Conservation (phyloP, 2,113 vertebrate species). For the Agapornis roseicollis region DNA sequence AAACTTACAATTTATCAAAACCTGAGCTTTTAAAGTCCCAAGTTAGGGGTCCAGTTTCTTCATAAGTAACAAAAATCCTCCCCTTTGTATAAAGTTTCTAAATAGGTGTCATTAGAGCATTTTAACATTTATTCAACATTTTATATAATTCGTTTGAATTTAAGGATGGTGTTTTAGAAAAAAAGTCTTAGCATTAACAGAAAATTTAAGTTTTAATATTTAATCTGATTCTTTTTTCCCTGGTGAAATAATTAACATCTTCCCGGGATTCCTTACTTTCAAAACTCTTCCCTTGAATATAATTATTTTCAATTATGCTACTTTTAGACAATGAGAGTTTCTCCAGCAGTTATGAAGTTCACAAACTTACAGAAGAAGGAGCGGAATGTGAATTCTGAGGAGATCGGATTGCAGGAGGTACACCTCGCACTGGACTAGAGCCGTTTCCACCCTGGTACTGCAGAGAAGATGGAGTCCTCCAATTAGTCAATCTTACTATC, state of each 20-base stretch:
- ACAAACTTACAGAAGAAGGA: constrained; percentile 88
- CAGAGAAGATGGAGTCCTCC: neutral
- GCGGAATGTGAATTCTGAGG: constrained; percentile 97
- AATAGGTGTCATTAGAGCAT: neutral
- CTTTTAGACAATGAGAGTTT: neutral
- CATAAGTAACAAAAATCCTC: neutral
- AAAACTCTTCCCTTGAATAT: neutral
- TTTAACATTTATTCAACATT: neutral
- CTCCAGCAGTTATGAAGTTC: neutral
- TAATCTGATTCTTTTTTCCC: neutral
- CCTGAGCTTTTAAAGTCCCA: neutral
- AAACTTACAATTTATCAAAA: neutral
- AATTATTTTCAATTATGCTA: neutral
- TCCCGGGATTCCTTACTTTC: neutral
- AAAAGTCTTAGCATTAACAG: neutral
- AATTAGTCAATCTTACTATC: neutral
- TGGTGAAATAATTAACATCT: neutral
- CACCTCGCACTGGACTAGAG: constrained; percentile 94
- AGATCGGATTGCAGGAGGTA: constrained; percentile 91
- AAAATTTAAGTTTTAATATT: neutral
- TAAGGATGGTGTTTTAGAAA: neutral
- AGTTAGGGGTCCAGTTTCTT: neutral
- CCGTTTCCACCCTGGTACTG: constrained; percentile 98
- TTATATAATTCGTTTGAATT: neutral
- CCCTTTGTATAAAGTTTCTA: neutral